Evolutionary conservation across 2,797 vertebrate genomes (phyloP), one percentile per base, ranked within the genome.

Genomic region (Nyctibius grandis): DNA sequence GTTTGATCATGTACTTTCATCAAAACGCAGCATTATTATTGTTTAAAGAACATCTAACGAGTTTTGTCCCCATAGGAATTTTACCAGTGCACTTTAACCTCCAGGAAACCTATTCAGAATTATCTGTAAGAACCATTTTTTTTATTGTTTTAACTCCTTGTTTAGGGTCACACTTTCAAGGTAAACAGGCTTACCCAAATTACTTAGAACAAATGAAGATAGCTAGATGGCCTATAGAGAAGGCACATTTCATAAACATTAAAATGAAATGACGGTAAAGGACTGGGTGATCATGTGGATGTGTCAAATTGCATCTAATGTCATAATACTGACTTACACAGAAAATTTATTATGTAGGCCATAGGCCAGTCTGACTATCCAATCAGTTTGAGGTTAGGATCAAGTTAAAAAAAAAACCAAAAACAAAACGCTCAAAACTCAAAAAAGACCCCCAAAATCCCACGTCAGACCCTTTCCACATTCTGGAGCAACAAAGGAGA

Each of bases 201-300:
- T 34, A 67, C 26, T 57, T 44, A 59, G 34, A 81, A 73, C 6
- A 85, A 63, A 45, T 36, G 26, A 44, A 25, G 21, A 16, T 15
- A 56, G 29, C 19, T 73, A 42, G 48, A 60, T n/a, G 11, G 56
- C 25, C 70, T 70, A 36, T 4, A 60, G 15, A 63, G 18, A 63
- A 82, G 56, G 7, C 12, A 28, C 1, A 4, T 81, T 77, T 60
- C 14, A 36, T 34, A 31, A 73, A 50, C 4, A 69, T 56, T 56
- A 45, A 69, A 74, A n/a, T 31, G 4, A 81, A 74, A 59, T 12
- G 1, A 72, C 14, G 10, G 36, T 36, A 67, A 61, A 67, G 18
- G 29, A 20, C 8, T 19, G 64, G 17, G 23, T 8, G 15, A 1
- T 13, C 4, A 0, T 5, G 7, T 9, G 21, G 2, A 13, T n/a